Percentiles rank a stretch among this genome's conserved stretches.
Conservation (phyloP, 2,888 invertebrate species). For the Meghimatium bilineatum region DNA sequence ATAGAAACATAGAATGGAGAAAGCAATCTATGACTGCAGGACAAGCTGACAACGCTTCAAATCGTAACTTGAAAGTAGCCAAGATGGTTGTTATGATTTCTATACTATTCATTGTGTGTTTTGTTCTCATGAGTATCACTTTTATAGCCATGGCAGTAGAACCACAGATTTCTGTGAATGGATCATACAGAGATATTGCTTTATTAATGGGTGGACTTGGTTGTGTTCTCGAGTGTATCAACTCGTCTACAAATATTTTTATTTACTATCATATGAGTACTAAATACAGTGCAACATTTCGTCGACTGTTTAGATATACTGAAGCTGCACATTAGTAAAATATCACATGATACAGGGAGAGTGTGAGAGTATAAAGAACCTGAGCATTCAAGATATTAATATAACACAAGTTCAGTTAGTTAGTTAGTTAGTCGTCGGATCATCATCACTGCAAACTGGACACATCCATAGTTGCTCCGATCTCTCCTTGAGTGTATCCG, state of each 20-base stretch:
- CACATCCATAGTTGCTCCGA: no score
- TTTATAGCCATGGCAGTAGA: neutral
- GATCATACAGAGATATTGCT: neutral
- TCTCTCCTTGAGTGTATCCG: no score
- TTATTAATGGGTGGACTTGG: neutral
- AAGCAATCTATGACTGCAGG: neutral
- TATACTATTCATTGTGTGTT: neutral
- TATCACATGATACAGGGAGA: no score
- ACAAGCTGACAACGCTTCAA: neutral
- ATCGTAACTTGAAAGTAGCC: neutral
- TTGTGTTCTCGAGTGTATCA: slow-evolving; percentile 4
- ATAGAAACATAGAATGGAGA: neutral
- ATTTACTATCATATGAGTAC: slow-evolving; percentile 26
- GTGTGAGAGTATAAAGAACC: no score
- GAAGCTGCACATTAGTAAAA: no score
- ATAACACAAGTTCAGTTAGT: no score
- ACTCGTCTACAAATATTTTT: slow-evolving; percentile 7
- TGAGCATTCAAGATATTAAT: no score
- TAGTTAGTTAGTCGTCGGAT: no score
- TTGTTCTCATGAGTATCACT: neutral
- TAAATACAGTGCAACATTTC: no score
- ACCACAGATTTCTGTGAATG: neutral
- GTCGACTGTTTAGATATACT: no score
- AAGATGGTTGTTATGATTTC: slow-evolving; percentile 21
- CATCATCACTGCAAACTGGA: no score